Evolutionary conservation across 2,888 invertebrate species (phyloP), one percentile per base, ranked within the genome.

Genomic region (Andrena flavipes): DNA sequence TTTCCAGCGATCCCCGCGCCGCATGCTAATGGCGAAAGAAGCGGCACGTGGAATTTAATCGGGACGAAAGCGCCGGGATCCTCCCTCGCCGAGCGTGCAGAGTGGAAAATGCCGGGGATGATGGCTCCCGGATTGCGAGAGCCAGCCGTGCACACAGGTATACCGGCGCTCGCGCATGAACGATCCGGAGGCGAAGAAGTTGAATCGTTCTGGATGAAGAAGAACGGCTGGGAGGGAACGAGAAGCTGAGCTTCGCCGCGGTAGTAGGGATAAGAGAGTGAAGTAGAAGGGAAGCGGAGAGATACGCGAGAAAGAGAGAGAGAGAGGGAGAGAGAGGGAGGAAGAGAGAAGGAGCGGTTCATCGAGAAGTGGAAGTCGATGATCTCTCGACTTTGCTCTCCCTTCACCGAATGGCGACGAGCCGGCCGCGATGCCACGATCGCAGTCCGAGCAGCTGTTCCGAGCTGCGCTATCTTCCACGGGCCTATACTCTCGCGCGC

Each of bases 321-420:
- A n/a, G n/a, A n/a, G n/a, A n/a, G n/a, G n/a, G n/a, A n/a, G n/a
- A 33, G 33, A 33, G 67, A 73, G n/a, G 29, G 59, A 85, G 68
- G 42, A 30, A 68, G 73, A 69, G 63, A 51, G 23, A 8, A 35
- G 63, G 64, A 76, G 69, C 60, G 62, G 49, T 48, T 68, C 69
- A 49, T 76, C 64, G 75, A 80, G 85, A 80, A 89, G 88, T 84
- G 82, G 84, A 85, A 88, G 86, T 87, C 91, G 91, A 91, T 92
- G 92, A 91, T 92, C 92, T 91, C 90, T 89, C 88, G 89, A 89
- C 90, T 88, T 87, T 86, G 85, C 81, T 87, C 89, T 89, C 88
- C 88, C 89, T 91, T 91, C 89, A 90, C 91, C 92, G 86, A 89
- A 92, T 91, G 88, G 87, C 91, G 90, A 88, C 81, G 87, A 88